Evolutionary conservation across 2,113 vertebrate species (phyloP).

Genomic region (Alexandromys fortis): DNA sequence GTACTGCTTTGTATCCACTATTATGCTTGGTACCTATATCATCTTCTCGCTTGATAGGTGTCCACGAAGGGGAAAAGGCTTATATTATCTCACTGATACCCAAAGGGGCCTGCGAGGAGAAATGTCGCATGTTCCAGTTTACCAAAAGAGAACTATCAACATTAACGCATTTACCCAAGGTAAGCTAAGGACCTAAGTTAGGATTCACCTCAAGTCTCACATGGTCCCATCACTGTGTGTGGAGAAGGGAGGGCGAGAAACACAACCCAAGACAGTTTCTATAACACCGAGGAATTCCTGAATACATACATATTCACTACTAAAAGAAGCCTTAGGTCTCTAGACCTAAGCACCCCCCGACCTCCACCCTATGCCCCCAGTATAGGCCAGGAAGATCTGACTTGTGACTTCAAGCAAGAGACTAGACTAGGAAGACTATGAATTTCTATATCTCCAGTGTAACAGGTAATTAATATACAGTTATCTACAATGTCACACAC

Average conservation of each 20-base stretch:
- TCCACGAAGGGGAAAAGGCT: neutral
- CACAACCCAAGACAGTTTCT: neutral
- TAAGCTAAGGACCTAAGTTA: neutral
- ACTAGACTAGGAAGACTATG: neutral
- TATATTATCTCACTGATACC: constrained; percentile 19
- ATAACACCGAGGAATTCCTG: neutral
- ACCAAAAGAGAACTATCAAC: neutral
- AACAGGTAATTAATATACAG: neutral
- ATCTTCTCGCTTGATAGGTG: neutral
- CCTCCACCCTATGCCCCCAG: no score
- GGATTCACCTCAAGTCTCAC: neutral
- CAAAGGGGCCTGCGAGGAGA: neutral
- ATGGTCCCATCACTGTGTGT: neutral
- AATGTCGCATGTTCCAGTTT: neutral
- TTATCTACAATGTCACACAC: neutral
- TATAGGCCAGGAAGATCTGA: neutral
- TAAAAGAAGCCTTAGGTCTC: neutral
- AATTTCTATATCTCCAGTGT: constrained; percentile 12
- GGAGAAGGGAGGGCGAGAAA: neutral
- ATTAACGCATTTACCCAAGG: neutral
- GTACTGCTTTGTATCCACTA: neutral
- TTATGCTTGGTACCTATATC: neutral
- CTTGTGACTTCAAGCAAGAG: neutral
- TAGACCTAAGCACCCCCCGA: neutral
- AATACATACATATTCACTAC: neutral